phyloP scores from a whole-genome alignment of 2,113 vertebrate genomes.

The Fukomys damarensis region DNA sequence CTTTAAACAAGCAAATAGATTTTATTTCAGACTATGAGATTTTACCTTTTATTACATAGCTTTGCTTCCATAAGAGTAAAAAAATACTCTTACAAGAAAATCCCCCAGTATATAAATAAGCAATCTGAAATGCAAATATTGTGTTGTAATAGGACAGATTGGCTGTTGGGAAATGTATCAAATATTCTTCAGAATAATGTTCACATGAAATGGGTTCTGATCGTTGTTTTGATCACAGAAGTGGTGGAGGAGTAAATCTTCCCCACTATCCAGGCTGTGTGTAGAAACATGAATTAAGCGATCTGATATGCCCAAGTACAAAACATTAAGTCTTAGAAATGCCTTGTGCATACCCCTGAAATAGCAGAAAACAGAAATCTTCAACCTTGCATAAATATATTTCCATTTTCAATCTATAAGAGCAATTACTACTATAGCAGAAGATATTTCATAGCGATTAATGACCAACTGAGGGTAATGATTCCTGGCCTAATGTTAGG shows the following conservation, averaged over 20 bases:
- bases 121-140: background rate
- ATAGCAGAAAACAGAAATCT: conserved; percentile 68
- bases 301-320: conserved; percentile 12
- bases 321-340: conserved; percentile 61
- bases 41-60: background rate
- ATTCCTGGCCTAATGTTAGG: conserved; percentile 47
- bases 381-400: conserved; percentile 62
- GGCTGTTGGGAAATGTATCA: background rate
- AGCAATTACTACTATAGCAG: conserved; percentile 49
- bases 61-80: conserved; percentile 21
- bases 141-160: background rate
- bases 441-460: conserved; percentile 63
- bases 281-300: conserved; percentile 59
- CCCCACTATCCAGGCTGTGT: background rate
- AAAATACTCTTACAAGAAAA: background rate
- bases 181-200: conserved; percentile 50
- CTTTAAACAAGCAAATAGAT: background rate
- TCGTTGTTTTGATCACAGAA: conserved; percentile 56
- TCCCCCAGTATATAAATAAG: background rate
- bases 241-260: conserved; percentile 57
- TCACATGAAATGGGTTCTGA: conserved; percentile 59
- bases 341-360: conserved; percentile 32
- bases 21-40: background rate
- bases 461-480: conserved; percentile 65
- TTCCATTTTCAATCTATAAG: conserved; percentile 72